phyloP scores from a whole-genome alignment of 2,888 invertebrate species.

The Macrostomum cliftonense region DNA sequence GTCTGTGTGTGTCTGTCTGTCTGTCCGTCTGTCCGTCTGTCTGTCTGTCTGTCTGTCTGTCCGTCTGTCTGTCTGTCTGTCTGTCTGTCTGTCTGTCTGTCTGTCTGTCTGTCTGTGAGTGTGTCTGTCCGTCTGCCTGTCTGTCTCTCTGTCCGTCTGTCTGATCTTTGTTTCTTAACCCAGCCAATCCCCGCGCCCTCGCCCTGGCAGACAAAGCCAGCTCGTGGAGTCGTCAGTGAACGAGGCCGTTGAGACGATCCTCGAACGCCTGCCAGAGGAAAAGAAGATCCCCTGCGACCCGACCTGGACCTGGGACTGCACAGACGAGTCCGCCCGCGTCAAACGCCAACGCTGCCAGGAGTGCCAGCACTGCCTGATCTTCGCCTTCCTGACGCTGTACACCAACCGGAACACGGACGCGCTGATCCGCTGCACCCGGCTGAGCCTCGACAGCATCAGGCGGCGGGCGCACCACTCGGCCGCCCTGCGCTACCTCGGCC shows the following conservation, averaged over 20 bases:
- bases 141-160: not conserved
- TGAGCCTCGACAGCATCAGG: conserved; percentile 35
- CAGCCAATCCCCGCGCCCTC: too few relatives aligned
- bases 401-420: conserved; percentile 78
- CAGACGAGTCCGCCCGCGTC: conserved; percentile 23
- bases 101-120: not conserved
- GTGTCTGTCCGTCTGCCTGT: too few relatives aligned
- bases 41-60: not conserved
- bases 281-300: conserved; percentile 43
- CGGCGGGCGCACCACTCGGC: conserved; percentile 24
- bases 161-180: not conserved
- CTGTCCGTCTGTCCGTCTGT: too few relatives aligned
- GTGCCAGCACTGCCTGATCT: conserved; percentile 32
- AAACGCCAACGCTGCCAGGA: conserved; percentile 33
- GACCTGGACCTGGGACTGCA: conserved; percentile 25
- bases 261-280: conserved; percentile 24
- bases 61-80: not conserved
- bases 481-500: not conserved
- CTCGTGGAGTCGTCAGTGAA: conserved; percentile 35
- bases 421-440: conserved; percentile 47
- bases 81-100: not conserved
- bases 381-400: conserved; percentile 43
- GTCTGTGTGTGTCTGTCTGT: too few relatives aligned
- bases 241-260: conserved; percentile 33
- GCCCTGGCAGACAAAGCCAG: conserved; percentile 30